Evolutionary conservation across 1,140 invertebrate species (phyloP).

Genomic region (Adelges cooleyi): DNA sequence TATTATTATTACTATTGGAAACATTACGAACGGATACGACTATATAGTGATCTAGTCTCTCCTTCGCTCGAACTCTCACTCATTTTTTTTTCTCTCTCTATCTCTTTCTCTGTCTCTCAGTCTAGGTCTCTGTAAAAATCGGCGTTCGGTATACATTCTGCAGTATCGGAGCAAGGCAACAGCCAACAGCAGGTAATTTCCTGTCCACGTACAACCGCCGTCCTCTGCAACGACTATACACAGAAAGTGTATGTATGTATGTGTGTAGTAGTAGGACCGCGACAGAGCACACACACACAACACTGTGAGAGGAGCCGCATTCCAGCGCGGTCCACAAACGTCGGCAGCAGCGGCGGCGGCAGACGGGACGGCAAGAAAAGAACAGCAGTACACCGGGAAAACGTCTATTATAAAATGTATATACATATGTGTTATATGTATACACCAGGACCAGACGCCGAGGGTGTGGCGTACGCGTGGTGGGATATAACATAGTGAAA

Average conservation of each 20-base stretch:
- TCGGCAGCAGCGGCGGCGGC: too few species aligned
- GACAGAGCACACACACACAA: neutral
- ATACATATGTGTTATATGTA: too few species aligned
- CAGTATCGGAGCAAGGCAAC: too few species aligned
- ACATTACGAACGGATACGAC: too few species aligned
- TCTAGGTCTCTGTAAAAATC: neutral
- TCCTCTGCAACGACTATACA: neutral
- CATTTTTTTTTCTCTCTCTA: too few species aligned
- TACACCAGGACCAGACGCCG: neutral
- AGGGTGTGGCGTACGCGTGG: neutral
- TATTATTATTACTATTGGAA: too few species aligned
- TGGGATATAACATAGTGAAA: too few species aligned
- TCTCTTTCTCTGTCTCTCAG: neutral
- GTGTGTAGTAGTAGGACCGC: too few species aligned
- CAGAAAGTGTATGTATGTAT: too few species aligned
- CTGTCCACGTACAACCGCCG: slow-evolving; percentile 1
- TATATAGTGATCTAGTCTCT: too few species aligned
- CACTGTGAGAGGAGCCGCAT: slow-evolving; percentile 2
- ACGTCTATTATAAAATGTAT: neutral
- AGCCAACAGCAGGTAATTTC: slow-evolving; percentile 26
- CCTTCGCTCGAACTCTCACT: neutral
- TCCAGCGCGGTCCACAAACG: neutral
- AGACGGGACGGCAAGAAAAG: too few species aligned
- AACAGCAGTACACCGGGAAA: neutral
- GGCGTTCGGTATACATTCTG: neutral